Base-by-base conservation (phyloP, 2,888 invertebrate genomes). In the Ceriagrion tenellum region DNA sequence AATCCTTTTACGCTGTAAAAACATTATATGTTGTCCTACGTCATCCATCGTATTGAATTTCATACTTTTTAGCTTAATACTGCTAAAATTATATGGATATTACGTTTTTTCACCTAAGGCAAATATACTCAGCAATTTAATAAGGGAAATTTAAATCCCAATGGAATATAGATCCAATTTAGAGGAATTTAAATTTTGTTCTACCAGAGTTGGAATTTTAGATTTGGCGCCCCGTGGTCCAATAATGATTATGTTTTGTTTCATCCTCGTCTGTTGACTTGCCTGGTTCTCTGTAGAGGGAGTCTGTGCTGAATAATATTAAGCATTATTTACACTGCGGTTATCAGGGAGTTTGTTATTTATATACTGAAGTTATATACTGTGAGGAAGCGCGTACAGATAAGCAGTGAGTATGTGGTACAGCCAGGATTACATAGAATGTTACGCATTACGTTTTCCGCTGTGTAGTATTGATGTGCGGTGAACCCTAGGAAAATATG, bases 321-420 rank as follows among this genome's bases (percentile, higher is more conserved):
- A 81, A n/a, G 81, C 81, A 81, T 81, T 81, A 81, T 81, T 81
- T 81, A 81, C 81, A 30, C 81, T 81, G 35, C 35, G 81, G 81
- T 81, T 35, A 81, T 81, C 81, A 81, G 81, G 81, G 35, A 81
- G 81, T 81, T 81, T 69, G 69, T 69, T 81, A 81, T 81, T 81
- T 81, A 81, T 81, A 81, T 81, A 81, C 81, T 35, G 35, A 81
- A 81, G 30, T 81, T 81, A 81, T 81, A 81, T 81, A 81, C 35
- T 81, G 81, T 26, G 81, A 30, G 81, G 35, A 81, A 81, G 35
- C 81, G 81, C 81, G 35, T 35, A 35, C 81, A 35, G 81, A 81
- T 81, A 81, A 81, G 81, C 81, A 35, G 81, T 81, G 81, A 81
- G 81, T 81, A 81, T 16, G 4, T 35, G 16, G 30, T 81, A 6